Percentiles rank a stretch among this genome's conserved stretches.
These are phyloP conservation scores for Pica pica DNA, from an alignment of 2,113 vertebrate genomes.

Conservation along the genomic window DNA sequence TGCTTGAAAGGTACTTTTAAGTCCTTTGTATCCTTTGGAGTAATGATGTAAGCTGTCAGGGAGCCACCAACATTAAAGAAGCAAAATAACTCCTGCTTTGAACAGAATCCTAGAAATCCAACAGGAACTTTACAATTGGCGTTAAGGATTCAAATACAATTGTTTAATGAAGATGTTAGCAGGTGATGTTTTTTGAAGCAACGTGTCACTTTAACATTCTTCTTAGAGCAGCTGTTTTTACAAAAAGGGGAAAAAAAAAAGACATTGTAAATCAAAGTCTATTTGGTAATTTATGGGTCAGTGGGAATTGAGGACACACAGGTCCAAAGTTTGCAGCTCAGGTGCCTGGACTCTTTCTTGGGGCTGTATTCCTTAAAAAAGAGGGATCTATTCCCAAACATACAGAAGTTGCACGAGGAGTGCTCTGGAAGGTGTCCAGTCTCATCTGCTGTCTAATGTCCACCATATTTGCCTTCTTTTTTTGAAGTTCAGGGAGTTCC, in stretches of 20 bases:
- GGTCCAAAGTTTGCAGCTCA: neutral
- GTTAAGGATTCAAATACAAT: neutral
- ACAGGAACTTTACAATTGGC: neutral
- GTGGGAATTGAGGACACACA: neutral
- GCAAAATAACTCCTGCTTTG: conserved; percentile 9
- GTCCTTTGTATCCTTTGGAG: conserved; percentile 28
- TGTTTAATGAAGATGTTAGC: conserved; percentile 19
- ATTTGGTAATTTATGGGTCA: neutral
- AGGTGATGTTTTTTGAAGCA: neutral
- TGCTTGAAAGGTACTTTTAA: conserved; percentile 29
- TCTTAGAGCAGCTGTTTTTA: neutral
- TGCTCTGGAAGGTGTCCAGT: neutral
- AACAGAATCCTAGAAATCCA: neutral
- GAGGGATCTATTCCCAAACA: neutral
- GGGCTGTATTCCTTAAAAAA: neutral
- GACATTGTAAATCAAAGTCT: neutral
- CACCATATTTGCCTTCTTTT: neutral
- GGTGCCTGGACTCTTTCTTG: neutral
- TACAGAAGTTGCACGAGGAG: neutral
- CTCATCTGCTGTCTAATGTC: neutral
- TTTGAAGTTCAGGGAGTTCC: neutral
- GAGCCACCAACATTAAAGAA: conserved; percentile 10
- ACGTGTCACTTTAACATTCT: neutral
- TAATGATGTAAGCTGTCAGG: conserved; percentile 42
- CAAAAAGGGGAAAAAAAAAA: rapidly evolving